These are phyloP conservation scores for Montipora sp. DNA, from an alignment of 64 coral and sea anemone species.

Conservation along the genomic window DNA sequence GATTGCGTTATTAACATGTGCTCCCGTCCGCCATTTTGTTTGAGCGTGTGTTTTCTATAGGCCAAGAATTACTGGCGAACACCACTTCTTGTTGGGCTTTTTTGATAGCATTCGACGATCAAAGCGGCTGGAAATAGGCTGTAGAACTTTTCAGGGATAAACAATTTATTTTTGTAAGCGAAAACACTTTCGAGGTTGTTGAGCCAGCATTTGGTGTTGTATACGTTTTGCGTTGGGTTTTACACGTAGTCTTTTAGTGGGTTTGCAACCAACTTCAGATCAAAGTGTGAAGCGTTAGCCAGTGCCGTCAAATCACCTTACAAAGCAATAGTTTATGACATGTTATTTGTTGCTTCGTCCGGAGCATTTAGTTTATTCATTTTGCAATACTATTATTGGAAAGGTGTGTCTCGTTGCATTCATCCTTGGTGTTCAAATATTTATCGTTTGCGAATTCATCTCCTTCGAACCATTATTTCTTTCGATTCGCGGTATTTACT, in stretches of 20 bases:
- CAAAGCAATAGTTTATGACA: not conserved
- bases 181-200: constrained; percentile 11
- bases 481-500: constrained; percentile 28
- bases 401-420: constrained; percentile 25
- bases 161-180: not conserved
- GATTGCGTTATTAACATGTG: constrained; percentile 8
- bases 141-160: not conserved
- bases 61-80: not conserved
- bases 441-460: constrained; percentile 31
- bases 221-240: not conserved
- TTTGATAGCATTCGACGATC: not conserved
- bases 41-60: not conserved
- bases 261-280: not conserved
- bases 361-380: not conserved
- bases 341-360: not conserved
- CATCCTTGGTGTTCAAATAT: constrained; percentile 45
- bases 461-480: not conserved
- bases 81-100: not conserved
- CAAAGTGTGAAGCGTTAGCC: not conserved
- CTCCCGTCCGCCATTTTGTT: constrained; percentile 49
- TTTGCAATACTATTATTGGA: not conserved
- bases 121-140: not conserved
- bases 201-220: not conserved
- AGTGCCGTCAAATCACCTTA: not conserved
- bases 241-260: too few relatives aligned